A percentile compares a stretch with the other conserved stretches of the same genome.
These are phyloP conservation scores for Autographa gamma DNA, from an alignment of 2,888 invertebrate genomes.

Conservation along the genomic window DNA sequence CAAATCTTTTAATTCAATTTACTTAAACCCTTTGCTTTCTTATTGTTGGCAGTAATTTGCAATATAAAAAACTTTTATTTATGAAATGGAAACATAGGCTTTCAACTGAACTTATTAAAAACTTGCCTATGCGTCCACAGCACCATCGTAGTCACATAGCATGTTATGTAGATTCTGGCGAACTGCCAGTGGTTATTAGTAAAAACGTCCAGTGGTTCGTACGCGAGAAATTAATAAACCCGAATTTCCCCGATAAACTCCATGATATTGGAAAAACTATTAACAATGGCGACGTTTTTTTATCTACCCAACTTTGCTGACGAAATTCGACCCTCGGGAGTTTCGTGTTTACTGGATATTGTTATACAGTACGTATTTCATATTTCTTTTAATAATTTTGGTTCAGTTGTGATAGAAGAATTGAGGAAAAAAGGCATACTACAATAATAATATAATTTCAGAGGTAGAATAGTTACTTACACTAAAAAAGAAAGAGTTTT, in stretches of 20 bases:
- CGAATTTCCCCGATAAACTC: constrained; percentile 7
- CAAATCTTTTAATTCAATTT: too few relatives aligned
- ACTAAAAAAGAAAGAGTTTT: too few relatives aligned
- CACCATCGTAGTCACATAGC: constrained; percentile 22
- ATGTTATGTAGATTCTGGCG: constrained; percentile 26
- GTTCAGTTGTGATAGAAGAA: too few relatives aligned
- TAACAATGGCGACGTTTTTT: constrained; percentile 3
- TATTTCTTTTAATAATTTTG: background rate
- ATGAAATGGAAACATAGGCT: background rate
- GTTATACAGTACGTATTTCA: background rate
- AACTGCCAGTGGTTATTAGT: constrained; percentile 25
- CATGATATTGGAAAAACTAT: constrained; percentile 9
- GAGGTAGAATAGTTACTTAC: too few relatives aligned
- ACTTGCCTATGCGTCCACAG: background rate
- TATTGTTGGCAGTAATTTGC: too few relatives aligned
- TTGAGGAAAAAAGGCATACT: too few relatives aligned
- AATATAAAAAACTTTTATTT: too few relatives aligned
- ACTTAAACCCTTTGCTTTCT: too few relatives aligned
- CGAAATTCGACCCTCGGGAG: background rate
- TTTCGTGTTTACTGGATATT: background rate
- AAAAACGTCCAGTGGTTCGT: constrained; percentile 6
- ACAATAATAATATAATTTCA: too few relatives aligned
- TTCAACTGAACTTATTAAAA: background rate
- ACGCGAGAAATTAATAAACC: constrained; percentile 31
- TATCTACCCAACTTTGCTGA: constrained; percentile 3